A percentile compares a stretch with the other conserved stretches of the same genome.
phyloP scores from a whole-genome alignment of 2,797 vertebrate genomes.

The Xiphorhynchus erythropygius region DNA sequence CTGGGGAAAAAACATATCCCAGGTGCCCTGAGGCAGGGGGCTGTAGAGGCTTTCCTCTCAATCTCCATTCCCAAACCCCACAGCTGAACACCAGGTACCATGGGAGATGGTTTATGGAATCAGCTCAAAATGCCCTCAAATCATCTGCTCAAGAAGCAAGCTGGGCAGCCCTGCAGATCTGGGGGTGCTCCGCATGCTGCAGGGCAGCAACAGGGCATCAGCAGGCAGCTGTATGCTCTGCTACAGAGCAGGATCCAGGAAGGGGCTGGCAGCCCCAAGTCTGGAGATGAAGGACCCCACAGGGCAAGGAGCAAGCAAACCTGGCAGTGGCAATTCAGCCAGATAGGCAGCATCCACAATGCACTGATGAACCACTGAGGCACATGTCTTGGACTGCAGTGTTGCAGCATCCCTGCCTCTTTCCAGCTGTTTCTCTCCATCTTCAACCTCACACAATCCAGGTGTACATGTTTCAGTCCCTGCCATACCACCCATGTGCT shows the following conservation, averaged over 20 bases:
- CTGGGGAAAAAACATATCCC: neutral
- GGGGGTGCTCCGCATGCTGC: rapidly evolving
- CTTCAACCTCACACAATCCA: neutral
- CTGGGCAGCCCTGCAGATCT: too few relatives aligned
- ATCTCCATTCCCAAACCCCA: neutral
- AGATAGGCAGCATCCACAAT: neutral
- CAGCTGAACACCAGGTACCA: neutral
- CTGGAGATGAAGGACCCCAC: too few relatives aligned
- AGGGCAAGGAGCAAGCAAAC: neutral
- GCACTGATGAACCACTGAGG: neutral
- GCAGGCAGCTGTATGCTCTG: neutral
- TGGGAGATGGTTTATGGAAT: neutral
- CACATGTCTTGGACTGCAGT: rapidly evolving
- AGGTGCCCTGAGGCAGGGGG: neutral
- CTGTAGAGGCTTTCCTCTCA: neutral
- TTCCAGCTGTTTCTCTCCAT: neutral
- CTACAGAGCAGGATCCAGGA: rapidly evolving
- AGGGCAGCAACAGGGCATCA: neutral
- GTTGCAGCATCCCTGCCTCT: neutral
- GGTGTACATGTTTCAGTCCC: rapidly evolving
- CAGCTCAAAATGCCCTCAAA: neutral
- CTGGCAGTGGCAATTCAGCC: neutral
- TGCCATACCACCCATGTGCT: rapidly evolving
- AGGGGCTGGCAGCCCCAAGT: neutral
- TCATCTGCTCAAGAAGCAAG: neutral